Evolutionary conservation across 1,140 invertebrate genomes (phyloP).

Genomic region (Microplitis mediator): DNA sequence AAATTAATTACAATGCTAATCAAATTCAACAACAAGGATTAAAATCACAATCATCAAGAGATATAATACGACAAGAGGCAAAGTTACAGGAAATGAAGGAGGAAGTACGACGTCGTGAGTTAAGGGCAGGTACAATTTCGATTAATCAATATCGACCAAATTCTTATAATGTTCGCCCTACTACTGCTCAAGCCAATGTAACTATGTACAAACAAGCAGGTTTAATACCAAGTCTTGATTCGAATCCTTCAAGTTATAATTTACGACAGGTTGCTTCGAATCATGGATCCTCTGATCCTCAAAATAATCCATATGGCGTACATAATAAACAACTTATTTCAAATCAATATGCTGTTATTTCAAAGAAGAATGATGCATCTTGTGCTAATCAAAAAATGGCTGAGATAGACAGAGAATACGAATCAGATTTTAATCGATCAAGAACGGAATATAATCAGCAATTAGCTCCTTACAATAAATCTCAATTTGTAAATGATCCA

Average conservation of each 20-base stretch:
- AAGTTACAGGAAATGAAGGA: slow-evolving; percentile 85
- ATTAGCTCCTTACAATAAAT: slow-evolving; percentile 39
- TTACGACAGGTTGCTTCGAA: slow-evolving; percentile 39
- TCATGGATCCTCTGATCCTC: slow-evolving; percentile 49
- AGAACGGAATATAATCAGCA: slow-evolving; percentile 47
- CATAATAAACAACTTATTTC: slow-evolving; percentile 34
- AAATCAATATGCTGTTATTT: slow-evolving; percentile 41
- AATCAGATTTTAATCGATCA: slow-evolving; percentile 37
- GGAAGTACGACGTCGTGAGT: slow-evolving; percentile 75
- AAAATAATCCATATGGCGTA: slow-evolving; percentile 42
- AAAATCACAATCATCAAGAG: slow-evolving; percentile 64
- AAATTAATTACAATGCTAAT: slow-evolving; percentile 41
- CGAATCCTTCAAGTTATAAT: slow-evolving; percentile 46
- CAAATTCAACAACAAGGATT: slow-evolving; percentile 47
- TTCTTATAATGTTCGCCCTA: slow-evolving; percentile 50
- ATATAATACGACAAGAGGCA: slow-evolving; percentile 73
- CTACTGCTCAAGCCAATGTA: slow-evolving; percentile 44
- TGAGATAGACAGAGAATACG: slow-evolving; percentile 28
- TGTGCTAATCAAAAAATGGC: slow-evolving; percentile 15
- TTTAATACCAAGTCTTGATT: slow-evolving; percentile 52
- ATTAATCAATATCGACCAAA: slow-evolving; percentile 49
- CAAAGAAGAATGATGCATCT: slow-evolving; percentile 39
- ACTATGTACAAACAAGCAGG: slow-evolving; percentile 43
- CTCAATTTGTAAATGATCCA: slow-evolving; percentile 47
- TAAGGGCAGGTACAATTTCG: slow-evolving; percentile 58